Conservation (phyloP, 1,140 invertebrate species). For the Bombus confusus region DNA sequence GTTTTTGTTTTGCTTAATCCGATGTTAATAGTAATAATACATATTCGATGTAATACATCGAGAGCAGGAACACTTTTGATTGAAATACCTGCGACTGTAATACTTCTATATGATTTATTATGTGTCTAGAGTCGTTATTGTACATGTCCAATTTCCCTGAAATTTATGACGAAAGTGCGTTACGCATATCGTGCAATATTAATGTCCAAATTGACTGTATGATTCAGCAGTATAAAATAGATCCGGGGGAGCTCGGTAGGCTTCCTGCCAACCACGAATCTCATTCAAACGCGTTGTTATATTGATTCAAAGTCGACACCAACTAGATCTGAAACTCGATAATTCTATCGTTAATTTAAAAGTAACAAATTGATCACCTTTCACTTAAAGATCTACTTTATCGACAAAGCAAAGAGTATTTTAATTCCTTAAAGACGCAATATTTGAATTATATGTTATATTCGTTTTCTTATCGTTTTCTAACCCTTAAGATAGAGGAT, state of each 20-base stretch:
- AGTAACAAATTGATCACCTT: neutral
- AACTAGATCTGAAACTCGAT: neutral
- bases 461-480: neutral
- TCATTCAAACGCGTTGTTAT: conserved; percentile 39
- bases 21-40: neutral
- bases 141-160: neutral
- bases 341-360: neutral
- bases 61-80: neutral
- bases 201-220: conserved; percentile 52
- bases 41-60: neutral
- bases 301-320: neutral
- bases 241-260: conserved; percentile 51
- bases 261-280: conserved; percentile 48
- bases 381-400: neutral
- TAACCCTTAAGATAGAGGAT: neutral
- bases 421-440: neutral
- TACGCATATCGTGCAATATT: conserved; percentile 45
- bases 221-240: conserved; percentile 66
- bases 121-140: neutral
- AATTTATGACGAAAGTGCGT: conserved; percentile 37
- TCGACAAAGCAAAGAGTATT: neutral
- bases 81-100: neutral
- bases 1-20: neutral
- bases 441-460: neutral
- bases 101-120: conserved; percentile 5